phyloP scores from a whole-genome alignment of 2,797 vertebrate genomes.

The Chloroceryle amazona region DNA sequence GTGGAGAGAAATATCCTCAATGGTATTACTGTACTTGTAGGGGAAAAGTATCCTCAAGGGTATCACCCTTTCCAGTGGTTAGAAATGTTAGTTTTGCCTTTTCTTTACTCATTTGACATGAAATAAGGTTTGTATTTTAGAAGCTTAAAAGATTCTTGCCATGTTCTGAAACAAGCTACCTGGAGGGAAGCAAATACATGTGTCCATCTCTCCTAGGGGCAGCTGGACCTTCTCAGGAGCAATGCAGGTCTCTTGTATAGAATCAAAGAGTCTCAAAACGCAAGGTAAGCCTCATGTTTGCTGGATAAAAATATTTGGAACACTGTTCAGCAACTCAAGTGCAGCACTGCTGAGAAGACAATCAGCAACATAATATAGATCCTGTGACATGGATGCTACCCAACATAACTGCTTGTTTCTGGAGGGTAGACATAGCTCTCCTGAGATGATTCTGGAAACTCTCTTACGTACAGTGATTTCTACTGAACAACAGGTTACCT shows the following conservation, averaged over 20 bases:
- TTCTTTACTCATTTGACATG: background rate
- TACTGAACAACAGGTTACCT: background rate
- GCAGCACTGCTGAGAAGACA: background rate
- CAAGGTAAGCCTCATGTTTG: conserved; percentile 80
- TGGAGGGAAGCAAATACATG: background rate
- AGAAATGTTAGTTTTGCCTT: background rate
- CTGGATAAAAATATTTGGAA: background rate
- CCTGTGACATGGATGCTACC: background rate
- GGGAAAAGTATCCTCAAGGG: background rate
- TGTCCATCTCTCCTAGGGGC: conserved; percentile 84
- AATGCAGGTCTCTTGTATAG: conserved; percentile 93
- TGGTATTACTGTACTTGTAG: background rate
- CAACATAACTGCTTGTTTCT: background rate
- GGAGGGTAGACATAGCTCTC: background rate
- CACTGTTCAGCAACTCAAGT: rapidly evolving
- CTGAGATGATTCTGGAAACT: background rate
- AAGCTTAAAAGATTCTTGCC: background rate
- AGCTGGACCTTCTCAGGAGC: conserved; percentile 93
- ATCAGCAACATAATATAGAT: background rate
- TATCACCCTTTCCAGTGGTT: background rate
- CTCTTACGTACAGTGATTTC: background rate
- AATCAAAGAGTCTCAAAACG: conserved; percentile 90
- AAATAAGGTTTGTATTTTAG: background rate
- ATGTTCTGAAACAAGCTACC: background rate
- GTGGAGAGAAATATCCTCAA: background rate